These are phyloP conservation scores for Orthosia gothica DNA, from an alignment of 2,888 invertebrate genomes.

Conservation along the genomic window DNA sequence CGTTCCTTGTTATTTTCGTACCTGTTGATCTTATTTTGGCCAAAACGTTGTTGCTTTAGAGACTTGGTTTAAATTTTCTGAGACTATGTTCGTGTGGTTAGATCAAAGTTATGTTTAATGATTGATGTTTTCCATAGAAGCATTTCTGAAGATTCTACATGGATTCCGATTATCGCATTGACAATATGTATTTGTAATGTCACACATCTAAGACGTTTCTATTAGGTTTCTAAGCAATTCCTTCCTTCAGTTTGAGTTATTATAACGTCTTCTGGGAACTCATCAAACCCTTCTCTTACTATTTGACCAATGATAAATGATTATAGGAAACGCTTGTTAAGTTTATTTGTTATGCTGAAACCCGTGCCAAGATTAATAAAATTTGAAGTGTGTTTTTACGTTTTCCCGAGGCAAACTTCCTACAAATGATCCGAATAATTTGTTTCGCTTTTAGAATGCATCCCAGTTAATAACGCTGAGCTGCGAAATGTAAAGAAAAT, in stretches of 20 bases:
- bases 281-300: slow-evolving; percentile 65
- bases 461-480: slow-evolving; percentile 36
- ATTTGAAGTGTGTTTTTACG: slow-evolving; percentile 60
- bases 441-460: slow-evolving; percentile 60
- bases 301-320: slow-evolving; percentile 78
- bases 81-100: neutral
- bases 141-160: neutral
- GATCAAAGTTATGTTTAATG: neutral
- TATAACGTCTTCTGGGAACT: slow-evolving; percentile 58
- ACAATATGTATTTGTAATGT: slow-evolving; percentile 16
- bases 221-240: slow-evolving; percentile 28
- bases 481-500: slow-evolving; percentile 33
- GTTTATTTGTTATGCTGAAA: slow-evolving; percentile 75
- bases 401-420: slow-evolving; percentile 47
- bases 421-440: slow-evolving; percentile 56
- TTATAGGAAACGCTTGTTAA: slow-evolving; percentile 78
- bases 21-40: slow-evolving; percentile 32
- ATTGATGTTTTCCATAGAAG: slow-evolving; percentile 5
- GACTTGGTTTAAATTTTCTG: slow-evolving; percentile 1
- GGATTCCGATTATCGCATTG: neutral
- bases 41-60: neutral
- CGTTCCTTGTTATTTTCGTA: slow-evolving; percentile 34
- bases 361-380: slow-evolving; percentile 80
- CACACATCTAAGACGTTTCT: slow-evolving; percentile 34
- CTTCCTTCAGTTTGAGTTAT: slow-evolving; percentile 40